These are phyloP conservation scores for Lasiommata megera DNA, from an alignment of 2,888 invertebrate genomes.

Conservation along the genomic window DNA sequence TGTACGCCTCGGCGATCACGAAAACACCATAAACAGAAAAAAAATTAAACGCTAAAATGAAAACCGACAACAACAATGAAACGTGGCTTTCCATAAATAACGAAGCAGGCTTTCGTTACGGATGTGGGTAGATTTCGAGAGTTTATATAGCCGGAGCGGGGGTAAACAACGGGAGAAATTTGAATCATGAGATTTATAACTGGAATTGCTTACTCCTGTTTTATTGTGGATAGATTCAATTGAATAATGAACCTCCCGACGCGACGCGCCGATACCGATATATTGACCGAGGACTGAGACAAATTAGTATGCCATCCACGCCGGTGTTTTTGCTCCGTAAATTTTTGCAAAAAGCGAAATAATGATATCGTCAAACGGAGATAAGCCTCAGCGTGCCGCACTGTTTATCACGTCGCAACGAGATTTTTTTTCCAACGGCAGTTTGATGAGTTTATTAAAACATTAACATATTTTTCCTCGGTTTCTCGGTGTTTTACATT, in stretches of 20 bases:
- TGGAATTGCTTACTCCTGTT: slow-evolving; percentile 63
- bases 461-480: slow-evolving; percentile 29
- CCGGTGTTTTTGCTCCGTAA: slow-evolving; percentile 66
- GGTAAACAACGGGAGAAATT: slow-evolving; percentile 67
- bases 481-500: slow-evolving; percentile 34
- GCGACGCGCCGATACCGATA: slow-evolving; percentile 54
- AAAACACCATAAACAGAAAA: slow-evolving; percentile 64
- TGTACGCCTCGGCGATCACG: slow-evolving; percentile 52
- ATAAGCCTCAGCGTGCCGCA: slow-evolving; percentile 66
- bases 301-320: slow-evolving; percentile 73
- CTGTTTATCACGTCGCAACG: slow-evolving; percentile 68
- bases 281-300: slow-evolving; percentile 67
- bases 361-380: slow-evolving; percentile 76
- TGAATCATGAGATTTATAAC: slow-evolving; percentile 75
- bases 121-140: slow-evolving; percentile 76
- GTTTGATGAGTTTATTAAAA: slow-evolving; percentile 53
- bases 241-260: slow-evolving; percentile 7
- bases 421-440: slow-evolving; percentile 52
- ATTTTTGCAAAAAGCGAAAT: slow-evolving; percentile 73
- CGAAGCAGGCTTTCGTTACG: slow-evolving; percentile 73
- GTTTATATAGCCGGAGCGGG: slow-evolving; percentile 69
- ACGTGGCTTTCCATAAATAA: slow-evolving; percentile 77
- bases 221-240: slow-evolving; percentile 60
- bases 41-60: slow-evolving; percentile 73
- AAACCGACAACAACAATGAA: slow-evolving; percentile 76